Base-by-base conservation (phyloP, 1,140 invertebrate species). In the Linepithema humile region DNA sequence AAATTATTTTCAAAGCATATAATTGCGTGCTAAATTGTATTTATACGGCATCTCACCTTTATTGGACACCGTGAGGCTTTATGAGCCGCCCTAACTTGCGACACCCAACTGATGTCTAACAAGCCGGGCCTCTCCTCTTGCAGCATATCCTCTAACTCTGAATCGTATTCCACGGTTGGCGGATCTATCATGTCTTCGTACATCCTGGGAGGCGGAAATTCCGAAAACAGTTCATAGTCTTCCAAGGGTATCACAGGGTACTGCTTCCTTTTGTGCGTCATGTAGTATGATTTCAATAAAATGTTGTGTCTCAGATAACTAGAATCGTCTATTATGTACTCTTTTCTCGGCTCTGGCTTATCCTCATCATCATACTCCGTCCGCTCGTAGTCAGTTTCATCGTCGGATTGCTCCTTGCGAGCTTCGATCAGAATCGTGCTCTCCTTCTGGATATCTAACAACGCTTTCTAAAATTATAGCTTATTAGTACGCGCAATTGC, bases 31-130 rank as follows among this genome's bases (percentile, higher is more conserved):
- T 12, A 74, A 32, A 59, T 64, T 77, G 15, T 45, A 67, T 50
- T 17, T 57, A 55, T 38, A n/a, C 26, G 6, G 43, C 75, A 50
- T 69, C n/a, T 45, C 73, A 94, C 94, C 84, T 91, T 91, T 72
- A 92, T 86, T 5, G 87, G 82, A 45, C 67, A 15, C 4, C 53
- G 59, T 15, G 93, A 94, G 59, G 72, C 85, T 86, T 85, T 91
- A 77, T 94, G 91, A 62, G 92, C 92, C 78, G 84, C 91, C 35
- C 90, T 91, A 53, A 91, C 90, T 80, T 94, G 90, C 7, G 89
- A 82, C 10, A 94, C 87, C 94, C 93, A 94, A 64, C 88, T 83
- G 15, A 82, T 91, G 29, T 94, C 94, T 62, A 91, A 74, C 1
- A 94, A 84, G 53, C 91, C 92, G 20, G 92, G 90, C 17, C 84